phyloP scores from a whole-genome alignment of 2,888 invertebrate genomes.

The Liposcelis brunnea region DNA sequence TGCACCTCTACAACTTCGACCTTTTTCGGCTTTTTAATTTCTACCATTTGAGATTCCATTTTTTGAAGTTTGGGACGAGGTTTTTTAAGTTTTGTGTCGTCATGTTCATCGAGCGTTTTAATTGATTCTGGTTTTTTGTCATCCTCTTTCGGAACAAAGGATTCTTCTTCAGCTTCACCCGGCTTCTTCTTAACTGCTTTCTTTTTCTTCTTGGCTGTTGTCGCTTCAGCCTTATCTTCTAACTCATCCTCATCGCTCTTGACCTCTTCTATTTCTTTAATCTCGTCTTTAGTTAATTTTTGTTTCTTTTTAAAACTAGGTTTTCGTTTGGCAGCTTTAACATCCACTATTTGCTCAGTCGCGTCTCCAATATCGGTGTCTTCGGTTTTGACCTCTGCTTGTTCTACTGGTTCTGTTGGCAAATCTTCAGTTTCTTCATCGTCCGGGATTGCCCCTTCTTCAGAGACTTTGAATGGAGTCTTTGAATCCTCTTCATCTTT shows the following conservation, averaged over 20 bases:
- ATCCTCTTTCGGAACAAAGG: slow-evolving; percentile 18
- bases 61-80: slow-evolving; percentile 15
- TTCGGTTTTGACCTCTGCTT: slow-evolving; percentile 19
- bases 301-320: slow-evolving; percentile 20
- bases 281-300: slow-evolving; percentile 12
- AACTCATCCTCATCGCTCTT: neutral
- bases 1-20: slow-evolving; percentile 17
- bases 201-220: slow-evolving; percentile 19
- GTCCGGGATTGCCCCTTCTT: neutral
- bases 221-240: neutral
- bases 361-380: slow-evolving; percentile 20
- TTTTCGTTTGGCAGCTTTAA: slow-evolving; percentile 19
- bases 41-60: slow-evolving; percentile 12
- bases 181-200: slow-evolving; percentile 26
- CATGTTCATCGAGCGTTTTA: slow-evolving; percentile 18
- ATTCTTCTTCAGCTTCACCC: slow-evolving; percentile 25
- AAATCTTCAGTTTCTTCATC: slow-evolving; percentile 16
- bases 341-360: slow-evolving; percentile 20
- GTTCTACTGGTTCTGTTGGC: slow-evolving; percentile 19
- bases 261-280: neutral
- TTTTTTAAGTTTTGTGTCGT: slow-evolving; percentile 11
- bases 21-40: slow-evolving; percentile 16
- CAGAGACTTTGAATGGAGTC: slow-evolving; percentile 11
- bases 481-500: too few relatives aligned
- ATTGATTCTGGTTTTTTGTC: slow-evolving; percentile 16